phyloP scores from a whole-genome alignment of 92 coral and sea anemone genomes.

The Umimayanthus chanpuru region DNA sequence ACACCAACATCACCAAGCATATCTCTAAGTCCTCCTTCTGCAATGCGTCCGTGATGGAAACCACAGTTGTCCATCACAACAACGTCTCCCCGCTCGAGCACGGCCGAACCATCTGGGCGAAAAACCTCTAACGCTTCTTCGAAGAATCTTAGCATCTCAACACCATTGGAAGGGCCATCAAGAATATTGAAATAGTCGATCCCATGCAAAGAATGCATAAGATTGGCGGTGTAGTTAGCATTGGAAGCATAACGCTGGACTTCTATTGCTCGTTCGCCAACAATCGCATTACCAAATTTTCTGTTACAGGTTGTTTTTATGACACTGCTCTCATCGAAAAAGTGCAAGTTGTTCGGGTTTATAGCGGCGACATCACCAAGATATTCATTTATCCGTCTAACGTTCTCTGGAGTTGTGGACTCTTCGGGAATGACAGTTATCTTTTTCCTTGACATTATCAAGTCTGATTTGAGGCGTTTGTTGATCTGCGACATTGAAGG shows the following conservation, averaged over 20 bases:
- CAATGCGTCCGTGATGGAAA: constrained; percentile 57
- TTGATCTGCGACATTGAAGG: not conserved
- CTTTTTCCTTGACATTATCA: not conserved
- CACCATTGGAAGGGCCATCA: constrained; percentile 51
- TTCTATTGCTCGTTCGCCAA: constrained; percentile 22
- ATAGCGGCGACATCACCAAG: not conserved
- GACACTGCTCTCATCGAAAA: constrained; percentile 33
- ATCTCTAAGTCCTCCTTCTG: constrained; percentile 43
- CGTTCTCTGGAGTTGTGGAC: constrained; percentile 2
- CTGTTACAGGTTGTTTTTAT: constrained; percentile 40
- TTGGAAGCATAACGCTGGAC: constrained; percentile 39
- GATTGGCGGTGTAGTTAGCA: not conserved
- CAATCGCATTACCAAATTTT: not conserved
- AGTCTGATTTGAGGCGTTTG: not conserved
- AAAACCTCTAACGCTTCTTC: constrained; percentile 51
- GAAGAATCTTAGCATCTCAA: constrained; percentile 59
- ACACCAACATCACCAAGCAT: constrained; percentile 48
- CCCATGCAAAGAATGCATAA: not conserved
- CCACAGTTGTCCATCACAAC: constrained; percentile 64
- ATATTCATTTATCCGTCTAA: not conserved
- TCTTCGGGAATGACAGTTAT: not conserved
- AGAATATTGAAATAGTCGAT: constrained; percentile 21
- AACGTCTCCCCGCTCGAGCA: constrained; percentile 51
- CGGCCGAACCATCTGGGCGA: constrained; percentile 19
- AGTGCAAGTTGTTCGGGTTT: constrained; percentile 34